Base-by-base conservation (phyloP, 2,888 invertebrate species). In the Rhagonycha fulva region DNA sequence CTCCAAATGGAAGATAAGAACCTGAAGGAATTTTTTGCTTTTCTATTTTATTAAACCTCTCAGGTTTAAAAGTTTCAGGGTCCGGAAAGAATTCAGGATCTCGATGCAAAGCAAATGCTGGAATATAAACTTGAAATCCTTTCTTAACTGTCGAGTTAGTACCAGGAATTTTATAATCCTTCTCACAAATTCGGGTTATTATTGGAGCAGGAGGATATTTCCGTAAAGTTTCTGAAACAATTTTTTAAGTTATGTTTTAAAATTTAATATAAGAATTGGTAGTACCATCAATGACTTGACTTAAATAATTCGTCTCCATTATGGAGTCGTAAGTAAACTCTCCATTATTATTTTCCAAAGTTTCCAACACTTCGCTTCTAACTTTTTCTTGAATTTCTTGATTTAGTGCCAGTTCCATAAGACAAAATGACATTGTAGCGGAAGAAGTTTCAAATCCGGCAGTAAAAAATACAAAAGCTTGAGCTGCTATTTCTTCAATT, bases 1-100 rank as follows among this genome's bases (percentile, higher is more conserved):
- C 47, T 5, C 47, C 47, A 47, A 47, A 47, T 5, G 47, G 47
- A 47, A 47, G n/a, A 47, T 47, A 47, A 4, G 47, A 47, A 7
- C n/a, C 7, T n/a, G 47, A 12, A n/a, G 47, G 47, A 47, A 47
- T 47, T 7, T n/a, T 47, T n/a, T 12, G n/a, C n/a, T 47, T 47
- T 5, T 47, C n/a, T n/a, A 47, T n/a, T 47, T n/a, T 7, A n/a
- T 47, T 47, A n/a, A 92, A 93, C 78, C 92, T 88, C 14, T 92
- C 91, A 0, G 93, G 93, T 70, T 90, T 89, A 78, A 93, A 93
- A 28, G 88, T 88, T 1, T 91, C 88, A 0, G 93, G 93, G 10
- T 93, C n/a, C 1, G 47, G 47, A 47, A 47, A 47, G 7, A 47
- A 47, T 47, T 47, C 47, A 12, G 47, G 47, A 77, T 84, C 84